Base-by-base conservation (phyloP, 2,888 invertebrate genomes). In the Oxyteleia sp. region DNA sequence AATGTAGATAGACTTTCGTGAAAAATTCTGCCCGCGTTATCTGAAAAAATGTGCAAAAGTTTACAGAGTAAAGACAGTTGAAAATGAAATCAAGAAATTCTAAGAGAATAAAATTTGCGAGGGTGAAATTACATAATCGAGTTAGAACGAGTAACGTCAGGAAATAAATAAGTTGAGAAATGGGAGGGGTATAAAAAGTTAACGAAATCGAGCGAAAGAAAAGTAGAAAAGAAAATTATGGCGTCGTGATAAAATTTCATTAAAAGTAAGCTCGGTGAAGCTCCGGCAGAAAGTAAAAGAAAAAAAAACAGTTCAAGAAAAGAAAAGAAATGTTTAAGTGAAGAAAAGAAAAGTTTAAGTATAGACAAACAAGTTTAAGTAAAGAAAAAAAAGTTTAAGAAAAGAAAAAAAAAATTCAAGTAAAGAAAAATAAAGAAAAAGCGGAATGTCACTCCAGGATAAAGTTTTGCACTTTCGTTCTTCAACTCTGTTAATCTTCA, bases 21-120 rank as follows among this genome's bases (percentile, higher is more conserved):
- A n/a, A n/a, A n/a, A n/a, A n/a, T n/a, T n/a, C n/a, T n/a, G n/a
- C n/a, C n/a, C n/a, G n/a, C n/a, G n/a, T n/a, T n/a, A n/a, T n/a
- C 32, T 23, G 32, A 32, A 16, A 38, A 38, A 64, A 64, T 4
- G n/a, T 63, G n/a, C 18, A 61, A 29, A 32, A n/a, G 10, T n/a
- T 43, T 16, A 29, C 13, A 23, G 23, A 11, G 7, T 23, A 38
- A 35, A 35, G 49, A 20, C 23, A 20, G 49, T 38, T 38, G 18
- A 16, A 49, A 20, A 15, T 23, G 3, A 8, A 32, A 32, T 32
- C 32, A 32, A 32, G 32, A 7, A 15, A 11, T 51, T 23, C 35
- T 1, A 26, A 16, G 45, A 16, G 15, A 10, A 49, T 20, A 20
- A 49, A 49, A 49, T 20, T 23, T n/a, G 0, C 2, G 49, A 23